Evolutionary conservation across 2,113 vertebrate genomes (phyloP).

Genomic region (Myxocyprinus asiaticus): DNA sequence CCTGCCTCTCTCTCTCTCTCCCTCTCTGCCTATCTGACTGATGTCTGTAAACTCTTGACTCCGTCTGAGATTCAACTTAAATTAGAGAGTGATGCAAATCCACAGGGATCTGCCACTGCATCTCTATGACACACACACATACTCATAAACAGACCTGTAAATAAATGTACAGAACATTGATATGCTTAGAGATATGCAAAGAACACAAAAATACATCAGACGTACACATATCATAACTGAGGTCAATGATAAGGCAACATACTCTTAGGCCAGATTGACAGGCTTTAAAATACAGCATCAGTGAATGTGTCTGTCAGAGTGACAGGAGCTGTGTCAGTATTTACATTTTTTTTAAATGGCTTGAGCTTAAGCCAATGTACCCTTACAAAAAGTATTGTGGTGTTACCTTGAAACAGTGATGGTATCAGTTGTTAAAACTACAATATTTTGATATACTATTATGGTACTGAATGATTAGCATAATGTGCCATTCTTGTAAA

Average conservation of each 20-base stretch:
- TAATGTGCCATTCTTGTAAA: too few relatives aligned
- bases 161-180: slow-evolving; percentile 39
- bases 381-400: too few relatives aligned
- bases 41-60: slow-evolving; percentile 51
- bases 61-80: slow-evolving; percentile 57
- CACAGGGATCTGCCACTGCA: slow-evolving; percentile 46
- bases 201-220: slow-evolving; percentile 19
- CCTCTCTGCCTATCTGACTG: slow-evolving; percentile 12
- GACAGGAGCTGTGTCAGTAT: background rate
- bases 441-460: too few relatives aligned
- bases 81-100: slow-evolving; percentile 58
- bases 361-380: background rate
- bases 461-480: too few relatives aligned
- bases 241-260: slow-evolving; percentile 33
- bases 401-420: too few relatives aligned
- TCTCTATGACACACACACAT: slow-evolving; percentile 38
- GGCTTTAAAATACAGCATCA: background rate
- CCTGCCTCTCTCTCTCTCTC: background rate
- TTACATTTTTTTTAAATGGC: background rate
- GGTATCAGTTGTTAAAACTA: too few relatives aligned
- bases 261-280: background rate
- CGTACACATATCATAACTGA: slow-evolving; percentile 31
- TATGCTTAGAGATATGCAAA: slow-evolving; percentile 25
- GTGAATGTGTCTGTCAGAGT: background rate
- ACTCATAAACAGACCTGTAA: slow-evolving; percentile 48